Base-by-base conservation (phyloP, 2,797 vertebrate genomes). In the Typhlichthys subterraneus region DNA sequence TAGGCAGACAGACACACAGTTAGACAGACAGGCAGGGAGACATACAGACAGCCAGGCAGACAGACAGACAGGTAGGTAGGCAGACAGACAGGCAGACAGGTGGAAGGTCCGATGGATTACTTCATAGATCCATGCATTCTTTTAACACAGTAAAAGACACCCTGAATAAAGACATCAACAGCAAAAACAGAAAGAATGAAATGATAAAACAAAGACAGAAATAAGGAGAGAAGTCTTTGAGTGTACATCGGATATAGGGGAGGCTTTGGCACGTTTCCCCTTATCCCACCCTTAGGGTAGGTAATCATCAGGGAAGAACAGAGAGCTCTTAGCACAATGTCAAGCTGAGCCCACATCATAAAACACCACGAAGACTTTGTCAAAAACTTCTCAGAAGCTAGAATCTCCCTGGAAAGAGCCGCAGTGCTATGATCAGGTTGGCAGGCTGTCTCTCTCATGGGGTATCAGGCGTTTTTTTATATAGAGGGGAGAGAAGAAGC, bases 371-470 rank as follows among this genome's bases (percentile, higher is more conserved):
- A 73, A 59, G 66, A 77, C 67, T 67, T 46, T 80, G 75, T 84
- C 78, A 74, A 64, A 81, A 83, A 85, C 59, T 77, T 85, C 78
- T 79, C 63, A 77, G 69, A 80, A 61, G 59, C 68, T 57, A 68
- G 68, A 69, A 72, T 80, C 53, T 74, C 68, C 66, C 49, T 72
- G 69, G 64, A 72, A 72, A 61, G 70, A 76, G 75, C 49, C 55
- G 59, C 23, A 29, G 55, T 76, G 67, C 59, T 79, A 61, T 79
- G 82, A 86, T 87, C 57, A 73, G 69, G 48, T 67, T 77, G 82
- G 75, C 75, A 85, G 76, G 63, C 72, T 71, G 57, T 1, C 45
- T 59, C 71, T 75, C 76, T 87, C 73, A 38, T 72, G 81, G 68
- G 65, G 53, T 61, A 59, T 70, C 66, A 19, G 19, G 75, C 75